These are phyloP conservation scores for Platalea minor DNA, from an alignment of 2,797 vertebrate genomes.

Conservation along the genomic window DNA sequence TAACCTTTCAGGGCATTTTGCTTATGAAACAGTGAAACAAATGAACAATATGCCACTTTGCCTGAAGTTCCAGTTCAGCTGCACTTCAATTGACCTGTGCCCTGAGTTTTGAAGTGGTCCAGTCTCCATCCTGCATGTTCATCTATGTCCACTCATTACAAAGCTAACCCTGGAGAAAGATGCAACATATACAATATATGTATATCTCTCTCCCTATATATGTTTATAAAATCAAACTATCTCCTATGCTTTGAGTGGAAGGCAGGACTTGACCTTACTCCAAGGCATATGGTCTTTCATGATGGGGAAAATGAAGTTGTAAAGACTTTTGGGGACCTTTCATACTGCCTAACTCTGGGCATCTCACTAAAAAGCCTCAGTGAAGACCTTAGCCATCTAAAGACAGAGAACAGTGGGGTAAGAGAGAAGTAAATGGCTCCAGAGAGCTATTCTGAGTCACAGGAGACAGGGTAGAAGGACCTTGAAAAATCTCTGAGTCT, in stretches of 20 bases:
- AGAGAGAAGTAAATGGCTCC: background rate
- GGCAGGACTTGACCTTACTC: background rate
- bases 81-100: background rate
- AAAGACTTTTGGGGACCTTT: background rate
- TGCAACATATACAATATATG: accelerated
- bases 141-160: background rate
- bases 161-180: background rate
- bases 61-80: background rate
- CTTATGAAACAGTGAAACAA: background rate
- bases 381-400: background rate
- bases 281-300: background rate
- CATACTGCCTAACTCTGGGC: background rate
- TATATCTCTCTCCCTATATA: background rate
- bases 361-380: background rate
- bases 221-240: background rate
- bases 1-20: background rate
- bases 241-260: background rate
- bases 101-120: background rate
- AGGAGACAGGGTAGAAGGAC: background rate
- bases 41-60: background rate
- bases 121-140: background rate
- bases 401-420: background rate
- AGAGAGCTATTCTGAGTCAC: background rate
- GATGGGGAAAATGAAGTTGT: background rate
- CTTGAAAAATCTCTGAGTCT: background rate